phyloP scores from a whole-genome alignment of 2,797 vertebrate genomes.

The Sebastes jordani region DNA sequence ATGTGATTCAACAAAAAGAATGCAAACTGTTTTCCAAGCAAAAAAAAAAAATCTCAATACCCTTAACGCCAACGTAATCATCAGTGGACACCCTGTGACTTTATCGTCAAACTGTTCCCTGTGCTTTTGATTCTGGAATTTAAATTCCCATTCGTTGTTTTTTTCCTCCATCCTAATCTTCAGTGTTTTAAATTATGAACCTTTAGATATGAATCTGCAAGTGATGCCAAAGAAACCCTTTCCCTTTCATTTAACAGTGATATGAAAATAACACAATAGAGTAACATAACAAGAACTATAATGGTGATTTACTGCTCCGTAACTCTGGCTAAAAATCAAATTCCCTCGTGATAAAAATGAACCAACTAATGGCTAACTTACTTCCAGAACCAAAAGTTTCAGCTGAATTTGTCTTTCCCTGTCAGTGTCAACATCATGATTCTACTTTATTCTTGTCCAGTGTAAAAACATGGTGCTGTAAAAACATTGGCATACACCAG shows the following conservation, averaged over 20 bases:
- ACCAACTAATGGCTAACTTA: neutral
- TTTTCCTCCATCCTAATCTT: neutral
- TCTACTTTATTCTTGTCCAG: slow-evolving; percentile 7
- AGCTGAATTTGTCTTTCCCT: neutral
- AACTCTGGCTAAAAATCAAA: neutral
- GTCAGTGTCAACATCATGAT: neutral
- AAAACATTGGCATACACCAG: neutral
- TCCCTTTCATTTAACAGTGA: neutral
- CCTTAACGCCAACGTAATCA: neutral
- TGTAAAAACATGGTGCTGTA: slow-evolving; percentile 4
- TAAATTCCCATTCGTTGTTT: neutral
- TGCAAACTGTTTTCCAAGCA: slow-evolving; percentile 46
- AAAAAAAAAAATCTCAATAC: neutral
- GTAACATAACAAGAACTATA: neutral
- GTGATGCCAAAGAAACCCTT: neutral
- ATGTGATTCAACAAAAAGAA: slow-evolving; percentile 17
- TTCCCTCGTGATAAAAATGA: neutral
- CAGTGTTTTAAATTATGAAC: neutral
- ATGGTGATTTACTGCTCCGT: neutral
- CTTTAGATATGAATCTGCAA: neutral
- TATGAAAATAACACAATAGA: neutral
- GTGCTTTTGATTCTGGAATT: neutral
- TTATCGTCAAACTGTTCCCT: neutral
- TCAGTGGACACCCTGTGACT: neutral
- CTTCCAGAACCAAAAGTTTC: neutral